Conservation (phyloP, 1,140 invertebrate species). For the Ruditapes philippinarum region DNA sequence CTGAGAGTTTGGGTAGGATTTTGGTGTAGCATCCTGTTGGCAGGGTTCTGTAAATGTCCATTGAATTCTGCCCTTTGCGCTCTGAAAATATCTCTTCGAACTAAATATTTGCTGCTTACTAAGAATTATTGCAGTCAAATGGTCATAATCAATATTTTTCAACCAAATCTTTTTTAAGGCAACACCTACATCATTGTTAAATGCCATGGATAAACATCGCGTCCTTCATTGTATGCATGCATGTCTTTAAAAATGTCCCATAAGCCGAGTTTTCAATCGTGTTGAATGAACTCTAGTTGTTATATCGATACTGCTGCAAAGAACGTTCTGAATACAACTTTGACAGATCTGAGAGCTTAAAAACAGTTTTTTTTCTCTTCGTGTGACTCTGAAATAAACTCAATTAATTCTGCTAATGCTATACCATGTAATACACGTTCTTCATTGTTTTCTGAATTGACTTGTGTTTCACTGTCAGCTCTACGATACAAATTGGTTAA, state of each 20-base stretch:
- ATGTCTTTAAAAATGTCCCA: too few species aligned
- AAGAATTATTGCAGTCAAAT: too few species aligned
- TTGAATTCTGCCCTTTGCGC: too few species aligned
- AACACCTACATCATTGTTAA: too few species aligned
- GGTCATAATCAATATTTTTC: too few species aligned
- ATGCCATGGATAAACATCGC: too few species aligned
- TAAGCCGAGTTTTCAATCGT: too few species aligned
- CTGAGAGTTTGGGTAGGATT: neutral
- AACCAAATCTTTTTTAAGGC: too few species aligned
- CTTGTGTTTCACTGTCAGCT: neutral
- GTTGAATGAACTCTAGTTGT: constrained; percentile 38
- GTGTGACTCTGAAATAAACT: too few species aligned
- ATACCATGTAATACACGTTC: constrained; percentile 5
- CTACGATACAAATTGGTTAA: constrained; percentile 48
- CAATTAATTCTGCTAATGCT: constrained; percentile 18
- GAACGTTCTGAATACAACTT: constrained; percentile 3
- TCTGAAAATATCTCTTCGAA: too few species aligned
- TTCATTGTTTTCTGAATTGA: neutral
- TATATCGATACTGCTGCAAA: neutral
- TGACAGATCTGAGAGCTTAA: constrained; percentile 38
- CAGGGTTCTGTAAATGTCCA: neutral
- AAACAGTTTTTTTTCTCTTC: constrained; percentile 39
- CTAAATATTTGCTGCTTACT: too few species aligned
- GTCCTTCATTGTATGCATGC: too few species aligned
- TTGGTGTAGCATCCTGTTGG: constrained; percentile 57